phyloP scores from a whole-genome alignment of 2,797 vertebrate genomes.

The Phrynocephalus vlangalii region DNA sequence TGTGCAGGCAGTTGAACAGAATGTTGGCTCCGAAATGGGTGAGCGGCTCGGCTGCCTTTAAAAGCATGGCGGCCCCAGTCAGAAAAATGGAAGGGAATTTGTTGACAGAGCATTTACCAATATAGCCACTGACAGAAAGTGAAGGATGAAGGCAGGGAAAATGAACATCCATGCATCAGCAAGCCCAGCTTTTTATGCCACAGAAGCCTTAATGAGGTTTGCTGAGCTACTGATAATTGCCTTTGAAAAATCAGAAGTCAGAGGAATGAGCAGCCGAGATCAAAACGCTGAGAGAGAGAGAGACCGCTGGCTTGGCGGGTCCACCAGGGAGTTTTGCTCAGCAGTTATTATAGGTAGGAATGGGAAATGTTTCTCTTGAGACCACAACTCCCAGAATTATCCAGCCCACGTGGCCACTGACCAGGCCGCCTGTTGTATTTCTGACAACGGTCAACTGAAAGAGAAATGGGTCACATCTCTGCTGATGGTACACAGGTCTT shows the following conservation, averaged over 20 bases:
- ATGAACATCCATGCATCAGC: not conserved
- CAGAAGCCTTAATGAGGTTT: slow-evolving; percentile 31
- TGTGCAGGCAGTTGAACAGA: slow-evolving; percentile 8
- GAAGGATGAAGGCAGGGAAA: slow-evolving; percentile 24
- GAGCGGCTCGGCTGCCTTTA: slow-evolving; percentile 16
- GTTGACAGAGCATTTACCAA: slow-evolving; percentile 2
- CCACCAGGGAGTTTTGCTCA: not conserved
- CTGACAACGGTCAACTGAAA: too few species aligned
- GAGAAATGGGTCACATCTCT: too few species aligned
- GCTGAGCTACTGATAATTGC: not conserved
- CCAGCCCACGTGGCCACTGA: too few species aligned
- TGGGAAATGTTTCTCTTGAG: too few species aligned
- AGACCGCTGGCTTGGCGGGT: not conserved
- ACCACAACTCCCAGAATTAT: too few species aligned
- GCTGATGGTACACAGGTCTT: not conserved
- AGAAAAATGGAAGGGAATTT: slow-evolving; percentile 6
- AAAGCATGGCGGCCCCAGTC: slow-evolving; percentile 9
- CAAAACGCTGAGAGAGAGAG: not conserved
- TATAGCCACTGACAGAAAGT: slow-evolving; percentile 23
- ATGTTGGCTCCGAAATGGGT: not conserved
- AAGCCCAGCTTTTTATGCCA: not conserved
- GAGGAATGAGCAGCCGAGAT: slow-evolving; percentile 13
- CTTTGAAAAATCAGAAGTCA: not conserved
- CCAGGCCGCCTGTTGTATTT: too few species aligned
- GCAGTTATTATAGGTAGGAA: not conserved